phyloP scores from a whole-genome alignment of 2,888 invertebrate genomes.

The Rotaria sp. region DNA sequence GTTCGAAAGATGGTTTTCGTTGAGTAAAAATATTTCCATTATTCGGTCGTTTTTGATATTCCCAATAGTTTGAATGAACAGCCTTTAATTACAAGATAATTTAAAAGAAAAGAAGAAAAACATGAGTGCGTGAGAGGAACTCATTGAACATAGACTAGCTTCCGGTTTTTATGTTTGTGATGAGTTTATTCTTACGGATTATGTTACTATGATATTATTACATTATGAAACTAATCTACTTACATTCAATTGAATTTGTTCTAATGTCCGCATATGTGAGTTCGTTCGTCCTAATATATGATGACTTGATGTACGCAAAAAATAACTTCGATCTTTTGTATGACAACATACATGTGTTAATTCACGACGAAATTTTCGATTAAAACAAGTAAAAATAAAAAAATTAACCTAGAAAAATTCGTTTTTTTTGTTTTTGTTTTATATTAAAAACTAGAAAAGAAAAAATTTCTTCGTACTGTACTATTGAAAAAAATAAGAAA shows the following conservation, averaged over 20 bases:
- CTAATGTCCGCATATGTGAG: background rate
- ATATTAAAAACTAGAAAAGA: too few species aligned
- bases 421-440: too few species aligned
- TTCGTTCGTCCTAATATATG: background rate
- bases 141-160: too few species aligned
- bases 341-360: background rate
- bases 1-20: background rate
- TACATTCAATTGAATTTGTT: background rate
- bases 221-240: background rate
- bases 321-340: background rate
- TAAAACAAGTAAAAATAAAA: background rate
- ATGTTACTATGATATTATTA: background rate
- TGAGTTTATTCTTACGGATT: too few species aligned
- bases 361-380: slow-evolving; percentile 27
- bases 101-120: too few species aligned
- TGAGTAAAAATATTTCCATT: too few species aligned
- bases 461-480: background rate
- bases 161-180: too few species aligned
- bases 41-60: background rate
- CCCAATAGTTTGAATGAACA: background rate
- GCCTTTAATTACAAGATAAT: background rate
- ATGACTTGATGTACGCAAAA: background rate
- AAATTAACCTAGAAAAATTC: background rate
- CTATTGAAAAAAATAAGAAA: slow-evolving; percentile 24
- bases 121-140: too few species aligned